phyloP scores from a whole-genome alignment of 2,888 invertebrate genomes.

The Mythimna loreyi region DNA sequence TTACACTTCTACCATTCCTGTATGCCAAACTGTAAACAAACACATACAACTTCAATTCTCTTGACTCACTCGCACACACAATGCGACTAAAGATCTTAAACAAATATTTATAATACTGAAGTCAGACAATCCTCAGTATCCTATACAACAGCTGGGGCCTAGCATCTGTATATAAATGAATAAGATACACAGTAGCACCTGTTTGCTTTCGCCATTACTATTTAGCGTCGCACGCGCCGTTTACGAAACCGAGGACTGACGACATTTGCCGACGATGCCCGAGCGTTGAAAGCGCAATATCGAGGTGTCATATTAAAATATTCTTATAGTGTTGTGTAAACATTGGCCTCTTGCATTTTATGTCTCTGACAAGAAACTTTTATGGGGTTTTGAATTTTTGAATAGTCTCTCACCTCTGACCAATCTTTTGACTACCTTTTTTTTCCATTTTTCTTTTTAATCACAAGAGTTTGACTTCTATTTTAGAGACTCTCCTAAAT shows the following conservation, averaged over 20 bases:
- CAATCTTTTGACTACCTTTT: background rate
- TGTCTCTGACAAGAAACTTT: conserved; percentile 22
- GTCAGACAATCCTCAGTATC: conserved; percentile 13
- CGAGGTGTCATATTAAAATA: conserved; percentile 60
- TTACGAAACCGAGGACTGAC: conserved; percentile 72
- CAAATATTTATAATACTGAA: conserved; percentile 18
- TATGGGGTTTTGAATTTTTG: conserved; percentile 6
- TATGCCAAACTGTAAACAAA: conserved; percentile 4
- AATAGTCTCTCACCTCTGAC: background rate
- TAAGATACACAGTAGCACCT: conserved; percentile 69
- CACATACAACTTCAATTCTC: background rate
- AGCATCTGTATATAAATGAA: conserved; percentile 62
- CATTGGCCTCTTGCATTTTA: conserved; percentile 23
- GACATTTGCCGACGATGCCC: conserved; percentile 60
- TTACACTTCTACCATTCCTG: conserved; percentile 21
- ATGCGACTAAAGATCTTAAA: background rate
- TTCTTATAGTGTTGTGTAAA: conserved; percentile 57
- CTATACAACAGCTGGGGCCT: conserved; percentile 33
- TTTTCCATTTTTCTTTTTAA: background rate
- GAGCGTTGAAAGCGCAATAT: conserved; percentile 59
- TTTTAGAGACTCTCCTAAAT: too few relatives aligned
- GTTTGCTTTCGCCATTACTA: conserved; percentile 78
- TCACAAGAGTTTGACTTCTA: background rate
- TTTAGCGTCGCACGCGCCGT: conserved; percentile 69
- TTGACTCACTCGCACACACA: background rate